Percentiles rank a stretch among this genome's conserved stretches.
These are phyloP conservation scores for Virgularia gustaviana DNA, from an alignment of 92 coral and sea anemone species.

Conservation along the genomic window DNA sequence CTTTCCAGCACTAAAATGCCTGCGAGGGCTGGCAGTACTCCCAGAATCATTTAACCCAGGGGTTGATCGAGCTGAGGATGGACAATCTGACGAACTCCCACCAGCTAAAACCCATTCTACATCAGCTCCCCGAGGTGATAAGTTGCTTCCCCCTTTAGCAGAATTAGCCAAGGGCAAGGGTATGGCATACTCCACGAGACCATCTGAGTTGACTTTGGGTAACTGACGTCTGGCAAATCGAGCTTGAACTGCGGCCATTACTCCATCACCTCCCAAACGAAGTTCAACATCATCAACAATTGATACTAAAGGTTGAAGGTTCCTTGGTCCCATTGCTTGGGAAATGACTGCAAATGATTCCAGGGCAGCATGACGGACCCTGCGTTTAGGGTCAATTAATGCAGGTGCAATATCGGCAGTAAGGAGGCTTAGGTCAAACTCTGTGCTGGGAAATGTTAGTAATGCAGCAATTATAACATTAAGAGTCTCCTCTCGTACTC, in stretches of 20 bases:
- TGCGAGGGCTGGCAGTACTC: conserved; percentile 80
- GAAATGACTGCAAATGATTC: conserved; percentile 99
- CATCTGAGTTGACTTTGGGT: conserved; percentile 91
- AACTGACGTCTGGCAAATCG: conserved; percentile 95
- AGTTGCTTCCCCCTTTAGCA: conserved; percentile 64
- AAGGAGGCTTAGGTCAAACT: conserved; percentile 84
- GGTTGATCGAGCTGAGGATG: conserved; percentile 80
- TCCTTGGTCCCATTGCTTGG: conserved; percentile 98
- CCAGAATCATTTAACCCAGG: conserved; percentile 89
- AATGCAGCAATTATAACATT: conserved; percentile 90
- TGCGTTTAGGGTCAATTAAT: conserved; percentile 80
- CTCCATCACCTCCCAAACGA: conserved; percentile 89
- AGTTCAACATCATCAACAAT: conserved; percentile 84
- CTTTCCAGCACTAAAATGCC: conserved; percentile 91
- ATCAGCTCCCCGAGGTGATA: conserved; percentile 85
- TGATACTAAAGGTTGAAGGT: conserved; percentile 78
- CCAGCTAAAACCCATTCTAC: conserved; percentile 98
- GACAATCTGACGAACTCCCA: conserved; percentile 73
- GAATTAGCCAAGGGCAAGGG: conserved; percentile 88
- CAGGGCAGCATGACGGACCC: conserved; percentile 94
- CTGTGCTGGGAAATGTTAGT: conserved; percentile 90
- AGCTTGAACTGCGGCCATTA: conserved; percentile 92
- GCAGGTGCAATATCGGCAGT: conserved; percentile 89
- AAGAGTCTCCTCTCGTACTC: conserved; percentile 93
- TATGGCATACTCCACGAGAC: conserved; percentile 93